Evolutionary conservation across 2,113 vertebrate species (phyloP).

Genomic region (human): GRCh38 chr5:133187501-133188000

Average conservation of each 20-base stretch:
- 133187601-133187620: too few relatives aligned
- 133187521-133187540: neutral
- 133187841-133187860: neutral
- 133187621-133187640: neutral
- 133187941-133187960: neutral
- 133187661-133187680: neutral
- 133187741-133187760: neutral
- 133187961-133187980: neutral
- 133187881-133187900: neutral
- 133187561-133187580: neutral
- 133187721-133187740: neutral
- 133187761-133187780: neutral
- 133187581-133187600: neutral
- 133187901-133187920: neutral
- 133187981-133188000: constrained; percentile 30
- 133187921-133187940: neutral
- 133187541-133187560: neutral
- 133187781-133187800: neutral
- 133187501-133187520: neutral
- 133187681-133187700: neutral
- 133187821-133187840: neutral
- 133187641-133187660: neutral
- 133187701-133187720: neutral
- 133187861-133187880: neutral
- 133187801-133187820: neutral